phyloP scores from a whole-genome alignment of 2,797 vertebrate species.

The Heterohyrax brucei region DNA sequence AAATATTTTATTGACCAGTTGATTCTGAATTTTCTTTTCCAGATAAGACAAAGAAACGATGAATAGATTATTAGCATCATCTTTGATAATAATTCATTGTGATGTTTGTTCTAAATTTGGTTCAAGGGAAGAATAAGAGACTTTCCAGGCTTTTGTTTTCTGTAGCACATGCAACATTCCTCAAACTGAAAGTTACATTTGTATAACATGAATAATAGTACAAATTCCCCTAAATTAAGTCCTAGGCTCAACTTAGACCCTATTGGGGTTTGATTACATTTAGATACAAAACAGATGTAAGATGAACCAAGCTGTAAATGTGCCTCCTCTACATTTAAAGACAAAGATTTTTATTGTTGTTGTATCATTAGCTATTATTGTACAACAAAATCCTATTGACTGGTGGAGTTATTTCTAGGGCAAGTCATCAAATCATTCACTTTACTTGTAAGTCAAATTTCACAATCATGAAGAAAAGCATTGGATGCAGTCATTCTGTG shows the following conservation, averaged over 20 bases:
- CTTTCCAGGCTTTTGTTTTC: not conserved
- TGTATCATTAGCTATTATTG: slow-evolving; percentile 34
- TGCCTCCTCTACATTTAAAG: slow-evolving; percentile 13
- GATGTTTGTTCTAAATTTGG: slow-evolving; percentile 56
- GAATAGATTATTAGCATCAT: not conserved
- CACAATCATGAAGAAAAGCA: slow-evolving; percentile 43
- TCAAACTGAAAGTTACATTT: slow-evolving; percentile 16
- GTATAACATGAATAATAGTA: slow-evolving; percentile 25
- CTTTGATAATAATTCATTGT: slow-evolving; percentile 60
- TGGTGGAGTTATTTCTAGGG: slow-evolving; percentile 50
- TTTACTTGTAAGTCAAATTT: slow-evolving; percentile 75
- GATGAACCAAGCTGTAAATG: not conserved
- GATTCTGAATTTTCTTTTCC: slow-evolving; percentile 58
- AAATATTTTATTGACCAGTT: slow-evolving; percentile 52
- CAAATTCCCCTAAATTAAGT: slow-evolving; percentile 63
- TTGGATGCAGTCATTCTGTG: slow-evolving; percentile 19
- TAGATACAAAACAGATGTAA: not conserved
- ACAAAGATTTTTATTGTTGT: slow-evolving; percentile 48
- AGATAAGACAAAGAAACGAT: not conserved
- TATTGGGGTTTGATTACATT: slow-evolving; percentile 36
- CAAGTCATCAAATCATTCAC: slow-evolving; percentile 44
- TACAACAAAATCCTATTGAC: slow-evolving; percentile 61
- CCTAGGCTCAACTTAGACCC: not conserved
- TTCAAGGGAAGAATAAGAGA: slow-evolving; percentile 65
- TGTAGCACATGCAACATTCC: not conserved